These are phyloP conservation scores for Platanista minor DNA, from an alignment of 2,113 vertebrate genomes.

Conservation along the genomic window DNA sequence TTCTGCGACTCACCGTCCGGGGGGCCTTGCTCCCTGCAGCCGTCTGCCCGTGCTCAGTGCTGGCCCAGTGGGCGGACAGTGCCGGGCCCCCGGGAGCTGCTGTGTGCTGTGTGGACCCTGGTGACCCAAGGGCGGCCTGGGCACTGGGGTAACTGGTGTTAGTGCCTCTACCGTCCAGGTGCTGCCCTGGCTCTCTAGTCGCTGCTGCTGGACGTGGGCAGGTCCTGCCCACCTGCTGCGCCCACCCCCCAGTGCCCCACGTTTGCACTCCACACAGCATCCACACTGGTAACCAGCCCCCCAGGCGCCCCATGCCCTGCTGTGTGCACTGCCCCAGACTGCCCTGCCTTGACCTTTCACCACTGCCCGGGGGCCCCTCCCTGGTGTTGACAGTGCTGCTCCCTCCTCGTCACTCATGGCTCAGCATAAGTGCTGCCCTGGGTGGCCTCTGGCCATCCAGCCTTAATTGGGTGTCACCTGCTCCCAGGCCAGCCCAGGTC, in stretches of 20 bases:
- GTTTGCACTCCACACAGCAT: not conserved
- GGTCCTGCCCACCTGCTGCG: not conserved
- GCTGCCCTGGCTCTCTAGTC: not conserved
- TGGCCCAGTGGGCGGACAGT: too few species aligned
- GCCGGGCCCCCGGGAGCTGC: not conserved
- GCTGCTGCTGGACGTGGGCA: fast-evolving
- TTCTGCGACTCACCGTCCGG: fast-evolving
- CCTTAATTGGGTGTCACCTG: not conserved
- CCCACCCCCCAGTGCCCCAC: too few species aligned
- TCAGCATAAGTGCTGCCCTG: not conserved
- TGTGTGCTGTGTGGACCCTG: not conserved
- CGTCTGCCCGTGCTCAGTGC: too few species aligned
- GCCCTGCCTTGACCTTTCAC: not conserved
- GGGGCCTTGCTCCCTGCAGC: not conserved
- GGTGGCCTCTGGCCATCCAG: not conserved
- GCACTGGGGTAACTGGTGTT: not conserved
- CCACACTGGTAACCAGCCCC: not conserved
- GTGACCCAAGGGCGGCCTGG: not conserved
- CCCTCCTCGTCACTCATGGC: fast-evolving
- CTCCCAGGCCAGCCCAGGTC: not conserved
- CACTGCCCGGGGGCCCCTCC: not conserved
- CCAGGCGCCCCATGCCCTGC: not conserved
- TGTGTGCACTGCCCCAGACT: not conserved
- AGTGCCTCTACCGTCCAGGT: not conserved
- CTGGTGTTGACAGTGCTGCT: not conserved